Percentiles rank a stretch among this genome's conserved stretches.
These are phyloP conservation scores for Oreohelix idahoensis DNA, from an alignment of 1,140 invertebrate genomes.

Conservation along the genomic window DNA sequence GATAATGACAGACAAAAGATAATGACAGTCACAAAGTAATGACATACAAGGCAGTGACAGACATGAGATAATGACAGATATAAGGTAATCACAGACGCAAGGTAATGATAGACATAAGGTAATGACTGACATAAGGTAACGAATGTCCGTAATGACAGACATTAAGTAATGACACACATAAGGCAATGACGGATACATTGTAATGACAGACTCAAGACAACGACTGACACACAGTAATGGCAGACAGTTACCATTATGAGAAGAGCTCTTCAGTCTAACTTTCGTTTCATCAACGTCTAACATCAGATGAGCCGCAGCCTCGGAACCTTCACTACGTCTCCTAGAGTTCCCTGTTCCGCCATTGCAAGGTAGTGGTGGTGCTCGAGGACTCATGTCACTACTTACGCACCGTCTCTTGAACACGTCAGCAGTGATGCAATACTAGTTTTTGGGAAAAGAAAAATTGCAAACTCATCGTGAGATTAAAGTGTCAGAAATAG, in stretches of 20 bases:
- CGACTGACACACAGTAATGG: neutral
- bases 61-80: too few species aligned
- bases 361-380: neutral
- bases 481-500: too few species aligned
- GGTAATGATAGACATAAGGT: too few species aligned
- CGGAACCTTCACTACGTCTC: neutral
- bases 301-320: slow-evolving; percentile 19
- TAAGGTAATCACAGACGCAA: too few species aligned
- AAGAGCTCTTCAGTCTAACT: neutral
- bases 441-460: neutral
- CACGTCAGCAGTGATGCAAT: neutral
- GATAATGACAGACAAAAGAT: too few species aligned
- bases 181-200: too few species aligned
- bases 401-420: neutral
- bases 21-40: too few species aligned
- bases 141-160: too few species aligned
- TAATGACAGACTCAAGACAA: neutral
- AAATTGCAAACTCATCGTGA: too few species aligned
- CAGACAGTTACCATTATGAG: neutral
- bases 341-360: neutral
- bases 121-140: too few species aligned
- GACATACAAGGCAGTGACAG: too few species aligned
- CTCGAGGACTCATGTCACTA: neutral
- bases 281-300: slow-evolving; percentile 17
- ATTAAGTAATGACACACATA: too few species aligned